Evolutionary conservation across 2,888 invertebrate species (phyloP).

Genomic region (Acrocera orbiculus): DNA sequence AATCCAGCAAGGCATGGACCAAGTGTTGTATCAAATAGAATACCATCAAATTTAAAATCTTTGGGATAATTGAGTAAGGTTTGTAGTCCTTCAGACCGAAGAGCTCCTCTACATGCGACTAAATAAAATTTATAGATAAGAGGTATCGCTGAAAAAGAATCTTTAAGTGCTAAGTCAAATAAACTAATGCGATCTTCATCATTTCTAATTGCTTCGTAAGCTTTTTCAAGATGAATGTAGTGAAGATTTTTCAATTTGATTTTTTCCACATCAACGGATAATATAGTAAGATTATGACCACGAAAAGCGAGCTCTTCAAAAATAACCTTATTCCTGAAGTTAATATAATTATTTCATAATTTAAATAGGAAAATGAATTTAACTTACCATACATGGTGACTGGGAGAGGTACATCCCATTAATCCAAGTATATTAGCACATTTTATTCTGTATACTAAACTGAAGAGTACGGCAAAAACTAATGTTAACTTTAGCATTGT

Average conservation of each 20-base stretch:
- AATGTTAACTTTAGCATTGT: too few relatives aligned
- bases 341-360: too few relatives aligned
- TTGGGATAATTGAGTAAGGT: slow-evolving; percentile 17
- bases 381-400: slow-evolving; percentile 8
- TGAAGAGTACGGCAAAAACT: too few relatives aligned
- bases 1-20: slow-evolving; percentile 18
- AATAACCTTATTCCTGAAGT: slow-evolving; percentile 10
- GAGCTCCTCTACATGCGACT: slow-evolving; percentile 9
- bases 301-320: slow-evolving; percentile 8
- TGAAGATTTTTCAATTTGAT: slow-evolving; percentile 8
- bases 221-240: slow-evolving; percentile 11
- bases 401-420: slow-evolving; percentile 5
- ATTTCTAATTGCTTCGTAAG: slow-evolving; percentile 1
- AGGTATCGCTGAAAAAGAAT: slow-evolving; percentile 2
- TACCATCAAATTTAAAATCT: slow-evolving; percentile 20
- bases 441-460: not conserved
- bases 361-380: not conserved
- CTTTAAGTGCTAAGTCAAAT: not conserved
- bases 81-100: slow-evolving; percentile 16
- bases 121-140: slow-evolving; percentile 8
- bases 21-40: slow-evolving; percentile 18
- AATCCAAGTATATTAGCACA: slow-evolving; percentile 7
- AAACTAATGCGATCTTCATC: not conserved
- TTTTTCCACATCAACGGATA: slow-evolving; percentile 8
- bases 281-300: slow-evolving; percentile 13